Evolutionary conservation across 2,113 vertebrate genomes (phyloP).

Genomic region (Siniperca chuatsi): DNA sequence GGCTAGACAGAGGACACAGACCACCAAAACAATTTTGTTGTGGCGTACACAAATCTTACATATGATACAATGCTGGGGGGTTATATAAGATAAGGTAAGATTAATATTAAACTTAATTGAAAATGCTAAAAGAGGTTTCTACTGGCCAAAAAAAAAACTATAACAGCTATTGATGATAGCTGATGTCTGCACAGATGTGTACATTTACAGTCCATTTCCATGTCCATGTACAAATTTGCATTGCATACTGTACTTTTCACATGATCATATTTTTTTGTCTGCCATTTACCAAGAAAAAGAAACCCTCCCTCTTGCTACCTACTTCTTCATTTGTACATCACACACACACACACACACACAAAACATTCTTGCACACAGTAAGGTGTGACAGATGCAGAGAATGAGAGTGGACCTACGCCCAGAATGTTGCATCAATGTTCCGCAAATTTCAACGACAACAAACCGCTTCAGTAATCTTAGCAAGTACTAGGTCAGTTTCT

Average conservation of each 20-base stretch:
- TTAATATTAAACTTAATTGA: background rate
- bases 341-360: constrained; percentile 3
- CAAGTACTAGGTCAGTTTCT: background rate
- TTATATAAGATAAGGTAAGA: background rate
- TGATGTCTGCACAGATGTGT: background rate
- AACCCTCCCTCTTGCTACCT: background rate
- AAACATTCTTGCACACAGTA: background rate
- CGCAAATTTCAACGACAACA: constrained; percentile 18
- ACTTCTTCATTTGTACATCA: constrained; percentile 34
- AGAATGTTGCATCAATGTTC: constrained; percentile 19
- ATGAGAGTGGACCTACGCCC: constrained; percentile 39
- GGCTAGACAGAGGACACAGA: background rate
- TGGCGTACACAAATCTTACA: background rate
- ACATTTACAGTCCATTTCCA: background rate
- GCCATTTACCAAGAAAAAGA: background rate
- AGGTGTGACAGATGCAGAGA: constrained; percentile 46
- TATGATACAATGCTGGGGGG: background rate
- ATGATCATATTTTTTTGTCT: background rate
- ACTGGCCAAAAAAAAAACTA: background rate
- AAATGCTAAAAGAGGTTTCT: background rate
- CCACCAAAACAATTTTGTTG: background rate
- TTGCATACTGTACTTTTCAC: constrained; percentile 6
- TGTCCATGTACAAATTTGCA: constrained; percentile 3
- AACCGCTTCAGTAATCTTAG: background rate
- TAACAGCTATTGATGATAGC: background rate